These are phyloP conservation scores for Oriolus oriolus DNA, from an alignment of 2,113 vertebrate genomes.

Conservation along the genomic window DNA sequence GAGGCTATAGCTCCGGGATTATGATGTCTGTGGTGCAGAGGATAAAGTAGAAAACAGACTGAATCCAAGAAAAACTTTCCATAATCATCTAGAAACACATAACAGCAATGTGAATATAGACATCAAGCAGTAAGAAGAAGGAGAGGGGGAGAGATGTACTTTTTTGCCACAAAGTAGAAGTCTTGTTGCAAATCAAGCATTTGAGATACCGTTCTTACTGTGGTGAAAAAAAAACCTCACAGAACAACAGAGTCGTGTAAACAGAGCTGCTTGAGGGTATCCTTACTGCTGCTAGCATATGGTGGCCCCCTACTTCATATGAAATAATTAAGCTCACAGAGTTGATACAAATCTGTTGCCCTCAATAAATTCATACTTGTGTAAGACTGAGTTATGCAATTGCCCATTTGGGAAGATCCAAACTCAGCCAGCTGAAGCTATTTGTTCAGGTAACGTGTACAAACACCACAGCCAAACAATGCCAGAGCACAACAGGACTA, in stretches of 20 bases:
- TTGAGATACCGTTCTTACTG: background rate
- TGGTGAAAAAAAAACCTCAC: background rate
- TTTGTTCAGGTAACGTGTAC: background rate
- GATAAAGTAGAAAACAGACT: background rate
- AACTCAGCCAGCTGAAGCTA: background rate
- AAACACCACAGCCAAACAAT: background rate
- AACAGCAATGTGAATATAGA: background rate
- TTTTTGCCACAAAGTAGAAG: background rate
- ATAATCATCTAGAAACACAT: background rate
- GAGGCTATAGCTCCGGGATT: background rate
- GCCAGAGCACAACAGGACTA: background rate
- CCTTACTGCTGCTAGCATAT: background rate
- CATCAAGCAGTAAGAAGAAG: background rate
- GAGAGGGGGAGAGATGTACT: accelerated
- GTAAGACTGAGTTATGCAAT: background rate
- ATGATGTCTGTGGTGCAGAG: background rate
- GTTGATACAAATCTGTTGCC: background rate
- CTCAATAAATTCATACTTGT: background rate
- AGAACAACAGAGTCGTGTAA: background rate
- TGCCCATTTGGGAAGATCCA: background rate
- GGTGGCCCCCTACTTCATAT: background rate
- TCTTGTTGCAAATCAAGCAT: background rate
- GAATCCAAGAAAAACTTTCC: background rate
- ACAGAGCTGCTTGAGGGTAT: background rate
- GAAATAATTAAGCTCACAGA: background rate